These are phyloP conservation scores for Odontothrips loti DNA, from an alignment of 2,888 invertebrate genomes.

Conservation along the genomic window DNA sequence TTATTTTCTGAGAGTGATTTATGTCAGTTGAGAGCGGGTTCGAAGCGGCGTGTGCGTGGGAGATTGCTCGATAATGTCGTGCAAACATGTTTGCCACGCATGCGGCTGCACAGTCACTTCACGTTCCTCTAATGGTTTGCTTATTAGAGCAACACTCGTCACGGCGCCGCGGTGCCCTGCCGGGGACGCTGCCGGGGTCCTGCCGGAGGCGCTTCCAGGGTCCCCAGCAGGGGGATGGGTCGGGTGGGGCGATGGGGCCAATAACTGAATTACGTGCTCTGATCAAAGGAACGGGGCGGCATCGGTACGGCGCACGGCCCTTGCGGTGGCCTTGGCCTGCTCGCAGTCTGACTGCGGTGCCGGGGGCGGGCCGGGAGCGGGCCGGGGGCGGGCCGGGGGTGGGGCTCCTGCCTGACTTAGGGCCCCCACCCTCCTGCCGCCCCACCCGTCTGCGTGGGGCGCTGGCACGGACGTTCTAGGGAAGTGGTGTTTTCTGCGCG, in stretches of 20 bases:
- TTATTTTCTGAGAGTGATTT: not conserved
- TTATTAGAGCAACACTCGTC: not conserved
- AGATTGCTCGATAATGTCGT: too few relatives aligned
- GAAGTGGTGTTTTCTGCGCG: constrained; percentile 22
- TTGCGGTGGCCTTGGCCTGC: too few relatives aligned
- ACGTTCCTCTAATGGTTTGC: not conserved
- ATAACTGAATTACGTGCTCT: constrained; percentile 27
- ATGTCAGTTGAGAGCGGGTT: not conserved
- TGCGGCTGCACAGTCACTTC: not conserved
- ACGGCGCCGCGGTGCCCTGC: too few relatives aligned
- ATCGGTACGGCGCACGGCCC: too few relatives aligned
- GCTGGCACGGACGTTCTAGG: not conserved
- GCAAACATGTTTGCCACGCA: not conserved
- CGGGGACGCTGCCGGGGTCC: too few relatives aligned
- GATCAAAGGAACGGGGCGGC: not conserved
- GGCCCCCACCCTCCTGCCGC: not conserved
- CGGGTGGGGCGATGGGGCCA: not conserved
- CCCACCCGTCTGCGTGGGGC: not conserved
- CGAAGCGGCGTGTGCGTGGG: too few relatives aligned
- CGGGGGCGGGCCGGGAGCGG: not conserved
- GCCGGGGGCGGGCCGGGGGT: not conserved
- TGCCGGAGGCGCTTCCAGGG: too few relatives aligned
- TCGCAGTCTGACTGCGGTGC: not conserved
- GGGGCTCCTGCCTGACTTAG: not conserved
- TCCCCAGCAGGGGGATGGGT: not conserved